These are phyloP conservation scores for Naso thynnoides DNA, from an alignment of 2,797 vertebrate genomes.

Conservation along the genomic window DNA sequence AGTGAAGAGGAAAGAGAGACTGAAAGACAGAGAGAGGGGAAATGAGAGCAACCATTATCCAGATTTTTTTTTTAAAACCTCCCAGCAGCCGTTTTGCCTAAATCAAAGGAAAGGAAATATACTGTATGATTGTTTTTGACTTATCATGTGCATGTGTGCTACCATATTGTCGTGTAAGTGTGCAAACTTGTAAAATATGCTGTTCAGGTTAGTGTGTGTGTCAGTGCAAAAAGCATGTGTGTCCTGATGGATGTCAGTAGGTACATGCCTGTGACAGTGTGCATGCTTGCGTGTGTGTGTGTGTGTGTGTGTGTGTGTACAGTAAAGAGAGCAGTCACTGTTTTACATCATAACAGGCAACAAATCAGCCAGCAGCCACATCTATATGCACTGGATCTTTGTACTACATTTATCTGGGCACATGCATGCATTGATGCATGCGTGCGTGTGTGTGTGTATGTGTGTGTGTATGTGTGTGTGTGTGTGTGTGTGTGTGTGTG, in stretches of 20 bases:
- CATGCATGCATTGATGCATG: neutral
- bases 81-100: conserved; percentile 63
- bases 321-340: conserved; percentile 45
- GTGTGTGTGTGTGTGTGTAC: conserved; percentile 14
- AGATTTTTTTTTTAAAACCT: conserved; percentile 42
- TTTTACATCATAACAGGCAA: conserved; percentile 69
- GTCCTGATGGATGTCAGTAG: conserved; percentile 24
- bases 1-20: conserved; percentile 46
- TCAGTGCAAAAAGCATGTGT: neutral
- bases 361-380: conserved; percentile 78
- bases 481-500: conserved; percentile 16
- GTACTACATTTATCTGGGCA: conserved; percentile 29
- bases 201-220: neutral
- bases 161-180: conserved; percentile 21
- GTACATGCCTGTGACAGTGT: conserved; percentile 10
- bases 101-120: conserved; percentile 62
- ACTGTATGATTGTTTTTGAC: neutral
- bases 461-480: conserved; percentile 20
- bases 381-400: conserved; percentile 50
- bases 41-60: conserved; percentile 56
- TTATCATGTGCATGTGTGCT: neutral
- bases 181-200: neutral
- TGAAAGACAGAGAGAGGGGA: conserved; percentile 49
- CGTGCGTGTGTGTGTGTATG: neutral
- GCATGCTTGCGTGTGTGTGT: conserved; percentile 14